Conservation (phyloP, 2,113 vertebrate species). For the Ageneiosus marmoratus region DNA sequence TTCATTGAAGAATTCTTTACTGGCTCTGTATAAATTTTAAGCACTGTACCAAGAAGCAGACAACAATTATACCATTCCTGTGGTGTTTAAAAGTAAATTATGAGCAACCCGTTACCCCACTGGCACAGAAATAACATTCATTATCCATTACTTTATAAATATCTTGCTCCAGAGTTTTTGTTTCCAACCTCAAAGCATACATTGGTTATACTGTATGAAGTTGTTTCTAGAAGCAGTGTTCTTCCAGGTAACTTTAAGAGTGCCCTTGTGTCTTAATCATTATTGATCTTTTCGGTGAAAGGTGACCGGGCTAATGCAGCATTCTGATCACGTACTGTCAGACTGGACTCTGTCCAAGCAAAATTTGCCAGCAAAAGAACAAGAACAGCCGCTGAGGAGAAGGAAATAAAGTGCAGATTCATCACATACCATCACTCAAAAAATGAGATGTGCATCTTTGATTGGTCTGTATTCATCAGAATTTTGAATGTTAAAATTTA, state of each 20-base stretch:
- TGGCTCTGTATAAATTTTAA: background rate
- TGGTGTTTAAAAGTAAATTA: conserved; percentile 17
- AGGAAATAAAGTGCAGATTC: conserved; percentile 11
- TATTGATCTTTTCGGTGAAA: conserved; percentile 30
- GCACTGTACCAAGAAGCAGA: background rate
- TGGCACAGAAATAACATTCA: conserved; percentile 20
- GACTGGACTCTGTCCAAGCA: conserved; percentile 24
- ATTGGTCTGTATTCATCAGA: background rate
- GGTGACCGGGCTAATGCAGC: conserved; percentile 23
- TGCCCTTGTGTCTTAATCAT: conserved; percentile 37
- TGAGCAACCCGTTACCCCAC: background rate
- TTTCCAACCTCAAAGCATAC: conserved; percentile 4
- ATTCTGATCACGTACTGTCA: conserved; percentile 36
- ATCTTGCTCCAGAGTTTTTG: background rate
- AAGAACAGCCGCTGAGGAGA: conserved; percentile 2
- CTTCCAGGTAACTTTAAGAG: conserved; percentile 26
- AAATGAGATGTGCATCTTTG: conserved; percentile 9
- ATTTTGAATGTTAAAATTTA: background rate
- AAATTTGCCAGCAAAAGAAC: conserved; percentile 25
- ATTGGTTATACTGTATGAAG: background rate
- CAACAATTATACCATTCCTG: conserved; percentile 11
- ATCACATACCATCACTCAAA: conserved; percentile 4
- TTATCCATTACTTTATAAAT: conserved; percentile 22
- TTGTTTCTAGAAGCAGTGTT: conserved; percentile 9
- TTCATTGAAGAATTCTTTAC: conserved; percentile 1